A percentile compares a stretch with the other conserved stretches of the same genome.
phyloP scores from a whole-genome alignment of 2,113 vertebrate species.

The Cryptotis parvus region DNA sequence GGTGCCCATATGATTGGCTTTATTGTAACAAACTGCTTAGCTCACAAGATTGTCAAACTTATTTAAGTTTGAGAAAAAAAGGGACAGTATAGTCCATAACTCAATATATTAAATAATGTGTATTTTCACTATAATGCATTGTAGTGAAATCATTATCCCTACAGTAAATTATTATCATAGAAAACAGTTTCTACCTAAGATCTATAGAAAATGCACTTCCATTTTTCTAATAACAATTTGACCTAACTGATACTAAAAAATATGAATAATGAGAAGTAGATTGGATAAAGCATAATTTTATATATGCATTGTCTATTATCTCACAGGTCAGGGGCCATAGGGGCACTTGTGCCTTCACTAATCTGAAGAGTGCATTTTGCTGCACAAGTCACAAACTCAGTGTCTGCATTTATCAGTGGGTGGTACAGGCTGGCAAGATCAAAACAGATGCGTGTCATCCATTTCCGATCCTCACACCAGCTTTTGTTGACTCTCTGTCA shows the following conservation, averaged over 20 bases:
- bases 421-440: neutral
- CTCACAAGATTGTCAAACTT: neutral
- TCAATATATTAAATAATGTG: no score
- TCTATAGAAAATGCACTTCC: neutral
- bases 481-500: conserved; percentile 45
- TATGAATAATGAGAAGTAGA: neutral
- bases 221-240: neutral
- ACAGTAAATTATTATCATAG: neutral
- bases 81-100: neutral
- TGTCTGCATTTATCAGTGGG: conserved; percentile 3
- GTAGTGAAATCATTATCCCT: neutral
- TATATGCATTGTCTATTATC: neutral
- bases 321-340: neutral
- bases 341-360: neutral
- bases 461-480: conserved; percentile 1
- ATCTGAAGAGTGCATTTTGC: neutral
- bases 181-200: neutral
- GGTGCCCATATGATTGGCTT: no score
- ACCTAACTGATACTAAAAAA: neutral
- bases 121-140: neutral
- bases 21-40: neutral
- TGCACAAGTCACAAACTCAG: neutral
- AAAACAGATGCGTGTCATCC: conserved; percentile 14
- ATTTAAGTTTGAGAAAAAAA: neutral
- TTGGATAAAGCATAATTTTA: neutral